phyloP scores from a whole-genome alignment of 2,797 vertebrate genomes.

The Premnoplex brunnescens region DNA sequence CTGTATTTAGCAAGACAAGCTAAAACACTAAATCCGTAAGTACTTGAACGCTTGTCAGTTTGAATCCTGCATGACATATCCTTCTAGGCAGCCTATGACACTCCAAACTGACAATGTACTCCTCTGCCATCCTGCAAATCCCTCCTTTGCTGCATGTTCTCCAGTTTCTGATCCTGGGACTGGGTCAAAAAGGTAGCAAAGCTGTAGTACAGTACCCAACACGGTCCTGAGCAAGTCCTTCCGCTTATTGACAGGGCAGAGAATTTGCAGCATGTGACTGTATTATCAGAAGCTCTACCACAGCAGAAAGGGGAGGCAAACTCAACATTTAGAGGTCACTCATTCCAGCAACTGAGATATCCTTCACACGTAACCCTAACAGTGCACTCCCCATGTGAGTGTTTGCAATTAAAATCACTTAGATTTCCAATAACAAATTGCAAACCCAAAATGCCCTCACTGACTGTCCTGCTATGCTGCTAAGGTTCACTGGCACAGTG shows the following conservation, averaged over 20 bases:
- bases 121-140: background rate
- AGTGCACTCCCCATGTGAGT: background rate
- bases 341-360: background rate
- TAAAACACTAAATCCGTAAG: background rate
- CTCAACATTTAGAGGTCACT: background rate
- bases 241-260: background rate
- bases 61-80: background rate
- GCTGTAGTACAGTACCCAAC: background rate
- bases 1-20: background rate
- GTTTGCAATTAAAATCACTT: background rate
- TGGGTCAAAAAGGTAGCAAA: background rate
- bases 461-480: background rate
- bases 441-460: background rate
- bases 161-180: background rate
- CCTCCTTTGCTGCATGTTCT: background rate
- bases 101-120: background rate
- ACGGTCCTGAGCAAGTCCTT: background rate
- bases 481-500: background rate
- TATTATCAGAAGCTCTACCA: background rate
- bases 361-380: background rate
- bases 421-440: background rate
- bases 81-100: background rate
- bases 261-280: background rate
- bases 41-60: background rate
- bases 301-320: background rate